Conservation (phyloP, 2,888 invertebrate genomes). For the Limenitis camilla region DNA sequence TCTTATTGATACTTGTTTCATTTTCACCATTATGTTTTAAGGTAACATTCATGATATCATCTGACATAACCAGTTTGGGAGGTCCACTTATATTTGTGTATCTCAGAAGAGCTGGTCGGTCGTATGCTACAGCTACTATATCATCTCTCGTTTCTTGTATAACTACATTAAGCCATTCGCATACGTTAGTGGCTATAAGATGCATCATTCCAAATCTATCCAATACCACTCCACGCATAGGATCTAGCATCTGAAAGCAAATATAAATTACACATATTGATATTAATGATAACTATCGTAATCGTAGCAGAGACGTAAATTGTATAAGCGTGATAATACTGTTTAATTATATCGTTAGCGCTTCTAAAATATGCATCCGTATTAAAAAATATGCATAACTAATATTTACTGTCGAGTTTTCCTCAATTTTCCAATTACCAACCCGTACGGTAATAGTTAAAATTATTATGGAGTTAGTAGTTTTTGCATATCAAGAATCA, state of each 20-base stretch:
- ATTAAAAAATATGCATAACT: too few relatives aligned
- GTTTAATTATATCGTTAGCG: too few relatives aligned
- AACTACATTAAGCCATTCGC: constrained; percentile 92
- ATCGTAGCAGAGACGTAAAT: constrained; percentile 6
- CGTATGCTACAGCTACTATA: constrained; percentile 73
- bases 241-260: constrained; percentile 52
- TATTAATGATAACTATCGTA: constrained; percentile 8
- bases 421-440: too few relatives aligned
- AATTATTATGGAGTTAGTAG: too few relatives aligned
- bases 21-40: constrained; percentile 21
- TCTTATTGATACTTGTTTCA: constrained; percentile 11
- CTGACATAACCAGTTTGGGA: constrained; percentile 35
- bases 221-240: constrained; percentile 63
- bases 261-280: neutral
- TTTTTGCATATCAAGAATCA: too few relatives aligned
- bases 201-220: constrained; percentile 94
- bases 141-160: constrained; percentile 92
- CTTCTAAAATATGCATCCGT: too few relatives aligned
- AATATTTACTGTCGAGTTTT: too few relatives aligned
- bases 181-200: constrained; percentile 92
- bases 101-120: constrained; percentile 43
- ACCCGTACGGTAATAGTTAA: too few relatives aligned
- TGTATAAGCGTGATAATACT: too few relatives aligned
- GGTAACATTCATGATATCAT: constrained; percentile 40
- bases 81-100: constrained; percentile 55